These are phyloP conservation scores for Spheniscus humboldti DNA, from an alignment of 2,797 vertebrate species.

Conservation along the genomic window DNA sequence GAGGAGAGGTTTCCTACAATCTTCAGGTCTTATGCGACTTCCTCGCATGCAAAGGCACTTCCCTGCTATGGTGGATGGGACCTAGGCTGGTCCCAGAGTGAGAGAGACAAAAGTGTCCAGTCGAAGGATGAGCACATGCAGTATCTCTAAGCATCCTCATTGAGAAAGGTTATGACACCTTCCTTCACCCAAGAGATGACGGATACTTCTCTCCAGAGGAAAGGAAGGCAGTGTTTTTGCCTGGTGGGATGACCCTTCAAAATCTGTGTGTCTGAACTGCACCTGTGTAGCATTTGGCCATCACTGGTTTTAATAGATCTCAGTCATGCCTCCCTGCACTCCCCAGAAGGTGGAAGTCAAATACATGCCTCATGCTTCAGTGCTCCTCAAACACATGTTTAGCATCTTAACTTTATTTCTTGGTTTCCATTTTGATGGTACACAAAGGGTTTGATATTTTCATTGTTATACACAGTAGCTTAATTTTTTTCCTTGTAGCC, in stretches of 20 bases:
- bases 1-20: not conserved
- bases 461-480: constrained; percentile 49
- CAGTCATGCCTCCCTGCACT: constrained; percentile 14
- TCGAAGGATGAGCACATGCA: not conserved
- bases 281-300: not conserved
- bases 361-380: constrained; percentile 6
- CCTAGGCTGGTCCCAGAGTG: not conserved
- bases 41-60: not conserved
- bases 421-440: constrained; percentile 50
- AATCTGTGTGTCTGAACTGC: not conserved
- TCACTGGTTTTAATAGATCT: constrained; percentile 25
- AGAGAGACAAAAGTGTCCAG: not conserved
- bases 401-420: constrained; percentile 62
- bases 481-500: constrained; percentile 55
- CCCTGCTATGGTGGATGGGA: not conserved
- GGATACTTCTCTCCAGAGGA: not conserved
- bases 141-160: not conserved
- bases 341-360: constrained; percentile 36
- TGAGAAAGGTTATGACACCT: not conserved
- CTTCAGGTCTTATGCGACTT: not conserved
- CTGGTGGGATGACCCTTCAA: not conserved
- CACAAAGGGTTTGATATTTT: constrained; percentile 56
- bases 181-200: not conserved
- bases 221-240: not conserved
- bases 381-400: constrained; percentile 43